Base-by-base conservation (phyloP, 1,140 invertebrate species). In the Cataglyphis hispanica region DNA sequence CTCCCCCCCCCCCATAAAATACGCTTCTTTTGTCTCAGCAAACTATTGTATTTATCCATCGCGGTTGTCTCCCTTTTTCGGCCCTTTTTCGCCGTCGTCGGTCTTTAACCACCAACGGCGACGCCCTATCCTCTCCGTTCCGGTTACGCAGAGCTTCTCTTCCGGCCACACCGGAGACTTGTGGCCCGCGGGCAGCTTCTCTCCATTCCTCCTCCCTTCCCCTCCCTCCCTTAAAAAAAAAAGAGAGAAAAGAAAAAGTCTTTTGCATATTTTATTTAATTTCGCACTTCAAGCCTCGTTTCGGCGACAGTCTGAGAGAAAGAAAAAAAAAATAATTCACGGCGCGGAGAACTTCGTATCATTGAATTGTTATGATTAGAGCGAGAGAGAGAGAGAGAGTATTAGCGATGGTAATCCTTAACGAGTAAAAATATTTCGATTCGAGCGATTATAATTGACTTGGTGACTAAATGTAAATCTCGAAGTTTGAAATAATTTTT, bases 21-120 rank as follows among this genome's bases (percentile, higher is more conserved):
- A 89, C 81, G 61, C 19, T 70, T 61, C 86, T 75, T 89, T 89
- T 89, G 87, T 89, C 86, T 85, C 58, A 58, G 56, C 27, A 75
- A 89, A 87, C 87, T 89, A 89, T 89, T 89, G 86, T 89, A 89
- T 89, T 89, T 89, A 85, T 89, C 72, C 87, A 53, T 67, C 64
- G 78, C 72, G 78, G 74, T 85, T 85, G 67, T 75, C 72, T 69
- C 50, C 37, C 60, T 31, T 64, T 80, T 56, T 80, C 63, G 37
- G 76, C 63, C 31, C 63, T 40, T 80, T 86, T 67, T 56, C 34
- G 40, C 43, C 43, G 31, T 53, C 61, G 76, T 40, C 46, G 63
- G 63, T 80, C 46, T 56, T 67, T 80, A 80, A 66, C 76, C 43
- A 78, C 43, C 61, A 22, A 31, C 61, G 76, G 43, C 46, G 27